Conservation (phyloP, 2,888 invertebrate species). For the Neocrepidodera transversa region DNA sequence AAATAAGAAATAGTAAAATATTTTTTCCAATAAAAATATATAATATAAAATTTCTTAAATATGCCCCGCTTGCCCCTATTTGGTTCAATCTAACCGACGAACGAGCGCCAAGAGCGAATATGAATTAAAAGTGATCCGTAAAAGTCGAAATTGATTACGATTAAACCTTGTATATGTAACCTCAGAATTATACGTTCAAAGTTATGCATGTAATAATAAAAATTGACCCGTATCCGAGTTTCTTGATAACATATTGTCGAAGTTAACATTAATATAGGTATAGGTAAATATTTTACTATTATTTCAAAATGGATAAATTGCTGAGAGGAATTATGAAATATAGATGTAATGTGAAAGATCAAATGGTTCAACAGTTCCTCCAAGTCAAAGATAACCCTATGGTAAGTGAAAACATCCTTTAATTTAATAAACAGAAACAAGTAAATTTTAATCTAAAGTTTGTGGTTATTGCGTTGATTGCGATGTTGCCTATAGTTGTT, state of each 20-base stretch:
- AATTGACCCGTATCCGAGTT: slow-evolving; percentile 1
- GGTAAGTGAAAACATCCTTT: slow-evolving; percentile 64
- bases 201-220: not conserved
- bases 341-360: slow-evolving; percentile 78
- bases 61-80: too few species aligned
- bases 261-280: not conserved
- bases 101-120: too few species aligned
- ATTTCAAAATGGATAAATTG: slow-evolving; percentile 78
- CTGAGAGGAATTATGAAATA: slow-evolving; percentile 90
- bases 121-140: too few species aligned
- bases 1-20: too few species aligned
- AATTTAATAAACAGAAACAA: not conserved
- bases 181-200: not conserved
- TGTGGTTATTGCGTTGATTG: too few species aligned
- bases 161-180: slow-evolving; percentile 4
- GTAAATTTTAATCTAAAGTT: too few species aligned
- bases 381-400: slow-evolving; percentile 87
- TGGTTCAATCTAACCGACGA: too few species aligned
- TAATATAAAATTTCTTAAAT: too few species aligned
- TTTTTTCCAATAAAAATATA: too few species aligned
- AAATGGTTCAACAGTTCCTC: slow-evolving; percentile 92
- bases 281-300: not conserved
- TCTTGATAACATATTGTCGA: slow-evolving; percentile 6
- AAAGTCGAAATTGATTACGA: not conserved
- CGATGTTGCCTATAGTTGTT: too few species aligned